Evolutionary conservation across 2,797 vertebrate species (phyloP), one percentile per base, ranked within the genome.

Genomic region (Odontamblyopus lacepedii): DNA sequence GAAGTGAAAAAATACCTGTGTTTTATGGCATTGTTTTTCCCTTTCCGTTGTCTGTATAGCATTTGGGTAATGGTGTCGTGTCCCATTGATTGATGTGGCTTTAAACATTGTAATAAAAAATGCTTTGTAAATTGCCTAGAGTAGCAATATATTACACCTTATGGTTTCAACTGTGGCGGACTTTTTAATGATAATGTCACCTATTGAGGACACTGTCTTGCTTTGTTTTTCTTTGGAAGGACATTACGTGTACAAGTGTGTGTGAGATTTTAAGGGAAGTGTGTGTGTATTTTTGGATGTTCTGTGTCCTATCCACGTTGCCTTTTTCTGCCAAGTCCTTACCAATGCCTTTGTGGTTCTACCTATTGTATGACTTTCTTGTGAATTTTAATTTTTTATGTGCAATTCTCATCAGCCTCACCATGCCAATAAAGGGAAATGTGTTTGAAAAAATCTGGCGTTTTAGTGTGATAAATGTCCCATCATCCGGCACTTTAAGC

Each of bases 391-490:
- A n/a, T 51, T 64, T 95, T 93, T 94, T 95, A 97, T 97, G 96
- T 98, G 95, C 95, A 95, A 95, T 96, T 96, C 95, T 96, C 95
- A 96, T 97, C 95, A 95, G 96, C 95, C 95, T 96, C 95, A 96
- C 96, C 95, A 97, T 97, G 95, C 95, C 96, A 98, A 98, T 99
- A 98, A 99, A 98, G 96, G 96, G 95, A 97, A 98, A 96, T 94
- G 95, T 97, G 94, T 98, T 98, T 96, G 95, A 96, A 89, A 90
- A 61, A 69, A 69, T 29, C 50, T 78, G 67, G 65, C 72, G 63
- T 70, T 76, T 73, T 72, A 65, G 60, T 76, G 73, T 84, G 84
- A 78, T 82, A 71, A 81, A 82, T 83, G 70, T 82, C 73, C 69
- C 78, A 72, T 78, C 69, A 74, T 82, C 64, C 60, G 66, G 70